These are phyloP conservation scores for Gymnarchus niloticus DNA, from an alignment of 2,113 vertebrate genomes.

Conservation along the genomic window DNA sequence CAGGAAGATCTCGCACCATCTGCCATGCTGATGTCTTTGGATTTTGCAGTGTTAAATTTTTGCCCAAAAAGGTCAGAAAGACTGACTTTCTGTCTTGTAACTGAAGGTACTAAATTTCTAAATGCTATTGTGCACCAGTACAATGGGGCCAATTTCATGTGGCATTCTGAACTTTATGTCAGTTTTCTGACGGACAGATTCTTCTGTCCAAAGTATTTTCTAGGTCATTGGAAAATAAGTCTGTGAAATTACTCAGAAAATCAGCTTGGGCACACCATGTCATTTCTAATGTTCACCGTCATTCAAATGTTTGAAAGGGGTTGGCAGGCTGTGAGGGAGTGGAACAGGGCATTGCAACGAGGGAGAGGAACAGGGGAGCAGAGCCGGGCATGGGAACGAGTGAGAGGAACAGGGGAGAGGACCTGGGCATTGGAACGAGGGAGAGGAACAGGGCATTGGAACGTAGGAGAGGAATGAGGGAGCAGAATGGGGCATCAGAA, in stretches of 20 bases:
- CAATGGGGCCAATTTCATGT: too few relatives aligned
- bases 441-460: neutral
- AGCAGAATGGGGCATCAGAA: neutral
- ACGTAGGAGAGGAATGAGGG: neutral
- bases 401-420: neutral
- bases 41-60: neutral
- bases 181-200: too few relatives aligned
- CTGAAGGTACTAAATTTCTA: neutral
- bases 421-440: neutral
- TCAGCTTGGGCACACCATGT: neutral
- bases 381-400: neutral
- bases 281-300: neutral
- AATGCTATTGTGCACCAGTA: too few relatives aligned
- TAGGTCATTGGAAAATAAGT: neutral
- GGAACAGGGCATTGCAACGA: too few relatives aligned
- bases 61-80: neutral
- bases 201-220: neutral
- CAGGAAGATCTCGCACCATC: neutral
- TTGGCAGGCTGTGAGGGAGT: neutral
- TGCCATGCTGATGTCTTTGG: neutral
- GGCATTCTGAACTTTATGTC: too few relatives aligned
- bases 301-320: neutral
- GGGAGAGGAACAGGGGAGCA: neutral
- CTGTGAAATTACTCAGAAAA: neutral
- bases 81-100: neutral